Conservation (phyloP, 2,797 vertebrate species). For the Benthosema pterotum region DNA sequence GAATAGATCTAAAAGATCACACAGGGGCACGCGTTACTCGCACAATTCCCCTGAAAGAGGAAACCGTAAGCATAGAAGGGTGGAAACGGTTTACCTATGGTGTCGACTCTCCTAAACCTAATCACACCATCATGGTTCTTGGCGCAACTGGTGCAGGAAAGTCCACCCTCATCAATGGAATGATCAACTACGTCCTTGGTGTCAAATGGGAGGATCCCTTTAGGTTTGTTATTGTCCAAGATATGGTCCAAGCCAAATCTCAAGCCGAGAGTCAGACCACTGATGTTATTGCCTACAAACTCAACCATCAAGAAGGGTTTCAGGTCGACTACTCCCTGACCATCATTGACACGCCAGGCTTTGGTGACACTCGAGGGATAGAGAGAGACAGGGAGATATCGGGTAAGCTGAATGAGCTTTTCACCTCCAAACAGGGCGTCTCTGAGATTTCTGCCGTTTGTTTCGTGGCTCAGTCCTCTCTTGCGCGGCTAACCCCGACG, state of each 20-base stretch:
- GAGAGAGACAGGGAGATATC: constrained; percentile 21
- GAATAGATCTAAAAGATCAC: no score
- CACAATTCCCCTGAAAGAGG: no score
- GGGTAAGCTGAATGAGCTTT: constrained; percentile 8
- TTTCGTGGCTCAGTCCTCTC: constrained; percentile 30
- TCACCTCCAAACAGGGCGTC: background rate
- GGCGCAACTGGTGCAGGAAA: no score
- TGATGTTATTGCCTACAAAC: constrained; percentile 39
- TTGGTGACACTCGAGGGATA: no score
- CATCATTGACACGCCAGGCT: constrained; percentile 48
- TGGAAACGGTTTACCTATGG: no score
- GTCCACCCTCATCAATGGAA: no score
- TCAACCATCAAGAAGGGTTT: constrained; percentile 40
- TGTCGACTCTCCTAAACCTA: no score
- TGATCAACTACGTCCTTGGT: no score
- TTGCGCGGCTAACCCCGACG: constrained; percentile 26
- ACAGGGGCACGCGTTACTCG: no score
- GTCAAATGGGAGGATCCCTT: constrained; percentile 24
- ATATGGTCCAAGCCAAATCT: background rate
- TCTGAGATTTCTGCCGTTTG: constrained; percentile 26
- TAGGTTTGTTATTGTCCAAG: constrained; percentile 34
- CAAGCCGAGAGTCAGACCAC: constrained; percentile 45
- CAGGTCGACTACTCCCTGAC: constrained; percentile 43
- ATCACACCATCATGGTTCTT: no score
- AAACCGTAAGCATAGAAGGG: no score